Base-by-base conservation (phyloP, 2,113 vertebrate species). In the Seriola aureovittata region DNA sequence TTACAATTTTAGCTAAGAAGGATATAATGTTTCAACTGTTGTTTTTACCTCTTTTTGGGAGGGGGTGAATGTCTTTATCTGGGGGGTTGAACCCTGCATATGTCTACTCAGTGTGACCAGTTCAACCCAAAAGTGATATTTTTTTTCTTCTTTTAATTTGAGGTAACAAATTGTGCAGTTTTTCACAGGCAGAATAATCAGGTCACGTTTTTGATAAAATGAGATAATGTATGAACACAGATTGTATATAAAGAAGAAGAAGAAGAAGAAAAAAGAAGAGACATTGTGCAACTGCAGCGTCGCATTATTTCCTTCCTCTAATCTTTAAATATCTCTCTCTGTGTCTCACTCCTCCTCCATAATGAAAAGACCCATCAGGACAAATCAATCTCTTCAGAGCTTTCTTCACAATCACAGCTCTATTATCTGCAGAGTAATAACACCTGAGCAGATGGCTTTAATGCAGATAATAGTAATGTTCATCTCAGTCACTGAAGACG, bases 371-470 rank as follows among this genome's bases (percentile, higher is more conserved):
- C 8, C 32, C 75, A 44, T 79, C 75, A 71, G 85, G 29, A 57
- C 29, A 34, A 60, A 79, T 86, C 52, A 50, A 13, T 75, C 34
- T n/a, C 9, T 8, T 68, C 66, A 21, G 50, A 71, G 50, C 17
- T n/a, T 8, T 29, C 50, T 67, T 70, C 64, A 70, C 75, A 58
- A 81, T 63, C 42, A 69, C 69, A 64, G 64, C 75, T 70, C 79
- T 44, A 50, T 44, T 19, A 58, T 48, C 21, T 69, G 11, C 40
- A 1, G 44, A 17, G 38, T 23, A 38, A 75, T 60, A 68, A 73
- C 32, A 42, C 34, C 29, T 17, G n/a, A 65, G 62, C 60, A 57
- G 34, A 65, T 11, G 1, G 42, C 80, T 46, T 21, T 58, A 78
- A 87, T 67, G 19, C 34, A 75, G 71, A 75, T 75, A 50, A 72